Conservation (phyloP, 2,113 vertebrate species). For the Piprites chloris region DNA sequence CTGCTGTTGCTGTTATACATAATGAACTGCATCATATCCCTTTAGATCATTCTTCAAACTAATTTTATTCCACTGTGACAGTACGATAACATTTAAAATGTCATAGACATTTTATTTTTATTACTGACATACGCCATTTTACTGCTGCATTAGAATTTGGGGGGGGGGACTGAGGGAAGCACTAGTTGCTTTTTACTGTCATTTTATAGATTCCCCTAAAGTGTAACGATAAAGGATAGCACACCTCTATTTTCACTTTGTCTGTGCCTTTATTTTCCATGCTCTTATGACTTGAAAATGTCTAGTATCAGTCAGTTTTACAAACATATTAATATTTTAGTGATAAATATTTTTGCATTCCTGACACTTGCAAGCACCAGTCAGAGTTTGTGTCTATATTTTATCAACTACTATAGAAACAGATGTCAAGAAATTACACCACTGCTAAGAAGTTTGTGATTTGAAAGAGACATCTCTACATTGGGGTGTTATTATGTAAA, state of each 20-base stretch:
- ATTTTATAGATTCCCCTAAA: conserved; percentile 68
- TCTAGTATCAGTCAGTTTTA: conserved; percentile 33
- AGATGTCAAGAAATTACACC: neutral
- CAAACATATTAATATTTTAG: neutral
- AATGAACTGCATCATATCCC: conserved; percentile 87
- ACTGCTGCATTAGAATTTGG: conserved; percentile 70
- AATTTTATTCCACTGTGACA: conserved; percentile 87
- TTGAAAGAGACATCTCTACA: neutral
- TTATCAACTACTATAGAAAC: neutral
- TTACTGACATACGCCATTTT: conserved; percentile 75
- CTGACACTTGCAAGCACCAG: neutral
- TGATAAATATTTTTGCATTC: neutral
- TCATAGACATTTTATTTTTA: conserved; percentile 80
- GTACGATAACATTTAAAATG: conserved; percentile 84
- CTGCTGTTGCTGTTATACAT: conserved; percentile 87
- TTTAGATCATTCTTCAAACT: conserved; percentile 92
- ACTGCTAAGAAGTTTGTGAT: neutral
- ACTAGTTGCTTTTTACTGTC: conserved; percentile 74
- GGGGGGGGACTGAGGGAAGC: conserved; percentile 30
- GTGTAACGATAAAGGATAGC: conserved; percentile 52
- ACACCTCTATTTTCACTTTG: conserved; percentile 25
- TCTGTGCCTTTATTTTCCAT: conserved; percentile 13
- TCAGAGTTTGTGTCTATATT: neutral
- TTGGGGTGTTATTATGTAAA: neutral
- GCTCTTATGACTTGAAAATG: neutral